Percentiles rank a stretch among this genome's conserved stretches.
These are phyloP conservation scores for Eumerus sabulonum DNA, from an alignment of 2,888 invertebrate species.

Conservation along the genomic window DNA sequence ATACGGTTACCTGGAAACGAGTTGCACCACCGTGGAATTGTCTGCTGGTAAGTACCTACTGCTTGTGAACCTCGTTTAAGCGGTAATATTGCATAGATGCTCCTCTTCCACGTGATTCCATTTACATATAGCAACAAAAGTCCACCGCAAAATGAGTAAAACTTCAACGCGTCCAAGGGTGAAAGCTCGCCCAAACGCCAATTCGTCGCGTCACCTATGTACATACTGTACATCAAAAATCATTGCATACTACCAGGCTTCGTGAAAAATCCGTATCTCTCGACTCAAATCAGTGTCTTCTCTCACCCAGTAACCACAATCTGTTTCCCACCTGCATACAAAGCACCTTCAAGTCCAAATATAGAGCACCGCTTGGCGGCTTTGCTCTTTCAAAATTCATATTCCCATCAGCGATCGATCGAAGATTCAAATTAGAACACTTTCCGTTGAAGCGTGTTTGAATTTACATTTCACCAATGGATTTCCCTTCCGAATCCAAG, in stretches of 20 bases:
- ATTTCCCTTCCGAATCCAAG: conserved; percentile 26
- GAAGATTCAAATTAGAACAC: conserved; percentile 41
- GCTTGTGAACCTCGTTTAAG: too few species aligned
- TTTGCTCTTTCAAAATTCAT: conserved; percentile 34
- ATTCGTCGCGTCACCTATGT: too few species aligned
- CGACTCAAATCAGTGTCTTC: conserved; percentile 39
- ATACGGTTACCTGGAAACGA: too few species aligned
- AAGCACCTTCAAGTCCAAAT: conserved; percentile 29
- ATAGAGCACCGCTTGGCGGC: conserved; percentile 25
- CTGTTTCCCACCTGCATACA: conserved; percentile 26
- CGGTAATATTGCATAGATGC: too few species aligned
- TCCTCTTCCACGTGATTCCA: too few species aligned
- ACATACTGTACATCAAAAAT: too few species aligned
- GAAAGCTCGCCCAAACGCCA: too few species aligned
- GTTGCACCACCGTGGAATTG: too few species aligned
- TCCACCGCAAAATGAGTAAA: too few species aligned
- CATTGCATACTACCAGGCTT: conserved; percentile 48
- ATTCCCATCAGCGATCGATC: conserved; percentile 11
- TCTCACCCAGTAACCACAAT: background rate
- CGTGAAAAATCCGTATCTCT: conserved; percentile 22
- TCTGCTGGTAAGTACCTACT: too few species aligned
- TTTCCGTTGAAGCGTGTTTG: conserved; percentile 49
- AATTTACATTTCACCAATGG: conserved; percentile 53
- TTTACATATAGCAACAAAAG: too few species aligned
- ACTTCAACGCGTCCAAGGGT: too few species aligned